Conservation (phyloP, 2,797 vertebrate species). For the Schizopygopsis pylzovi region DNA sequence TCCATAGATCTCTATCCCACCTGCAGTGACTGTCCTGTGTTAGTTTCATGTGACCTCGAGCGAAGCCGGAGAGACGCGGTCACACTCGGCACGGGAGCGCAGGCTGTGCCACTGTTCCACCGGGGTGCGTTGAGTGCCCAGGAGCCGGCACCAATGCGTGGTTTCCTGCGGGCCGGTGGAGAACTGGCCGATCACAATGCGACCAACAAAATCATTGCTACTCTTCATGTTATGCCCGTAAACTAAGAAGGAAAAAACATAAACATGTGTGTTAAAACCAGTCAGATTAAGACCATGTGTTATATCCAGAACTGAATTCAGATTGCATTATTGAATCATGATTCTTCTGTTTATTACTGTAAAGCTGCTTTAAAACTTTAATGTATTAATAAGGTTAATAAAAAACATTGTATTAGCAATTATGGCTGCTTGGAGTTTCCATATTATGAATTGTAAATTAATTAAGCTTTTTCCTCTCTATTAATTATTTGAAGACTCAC, state of each 20-base stretch:
- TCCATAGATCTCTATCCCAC: not conserved
- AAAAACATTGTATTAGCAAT: not conserved
- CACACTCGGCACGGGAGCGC: conserved; percentile 84
- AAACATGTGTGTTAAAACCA: conserved; percentile 3
- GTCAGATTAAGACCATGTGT: not conserved
- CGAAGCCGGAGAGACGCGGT: conserved; percentile 87
- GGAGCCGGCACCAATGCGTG: conserved; percentile 85
- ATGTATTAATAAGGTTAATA: too few species aligned
- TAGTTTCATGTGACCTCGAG: conserved; percentile 84
- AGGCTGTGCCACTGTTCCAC: conserved; percentile 92
- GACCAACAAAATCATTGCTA: conserved; percentile 89
- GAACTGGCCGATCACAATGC: conserved; percentile 89
- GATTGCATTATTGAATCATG: not conserved
- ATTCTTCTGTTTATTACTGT: not conserved
- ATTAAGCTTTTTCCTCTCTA: not conserved
- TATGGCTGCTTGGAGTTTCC: not conserved
- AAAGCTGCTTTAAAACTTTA: not conserved
- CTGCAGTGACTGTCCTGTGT: not conserved
- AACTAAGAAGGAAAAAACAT: conserved; percentile 64
- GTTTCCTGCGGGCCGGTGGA: conserved; percentile 84
- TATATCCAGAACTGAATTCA: not conserved
- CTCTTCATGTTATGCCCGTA: conserved; percentile 90
- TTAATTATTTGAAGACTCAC: not conserved
- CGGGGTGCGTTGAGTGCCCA: conserved; percentile 79
- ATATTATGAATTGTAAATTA: not conserved